Evolutionary conservation across 2,888 invertebrate species (phyloP), one percentile per base, ranked within the genome.

Genomic region (Odontothrips loti): DNA sequence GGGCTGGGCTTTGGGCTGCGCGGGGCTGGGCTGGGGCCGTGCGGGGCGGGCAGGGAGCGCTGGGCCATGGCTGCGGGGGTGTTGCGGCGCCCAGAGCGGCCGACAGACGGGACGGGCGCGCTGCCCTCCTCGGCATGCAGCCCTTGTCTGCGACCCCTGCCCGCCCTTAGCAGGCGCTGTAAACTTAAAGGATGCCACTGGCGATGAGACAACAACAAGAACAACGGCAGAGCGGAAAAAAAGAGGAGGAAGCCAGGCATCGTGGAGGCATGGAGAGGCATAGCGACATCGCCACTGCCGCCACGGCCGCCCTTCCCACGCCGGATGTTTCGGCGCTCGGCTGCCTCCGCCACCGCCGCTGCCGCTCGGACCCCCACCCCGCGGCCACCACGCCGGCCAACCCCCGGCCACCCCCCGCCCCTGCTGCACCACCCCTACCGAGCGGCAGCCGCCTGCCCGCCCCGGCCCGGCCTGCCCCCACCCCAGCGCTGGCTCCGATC

Each of bases 111-210:
- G n/a, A n/a, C n/a, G n/a, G n/a, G 34, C 34, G 34, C 34, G 34
- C 34, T 6, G 58, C 58, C 51, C 51, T 17, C 15, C 51, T 51
- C 58, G 58, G 20, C 15, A 58, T 11, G 58, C 58, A 58, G 17
- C 58, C 20, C 58, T 17, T n/a, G 58, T 58, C 58, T 15, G 58
- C 58, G 58, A 58, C 17, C 17, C 68, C 1, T 27, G 27, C 8
- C 68, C 68, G 68, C 11, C n/a, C 27, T 27, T 6, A 6, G 34
- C 3, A 43, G 34, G 27, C 68, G 23, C 68, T 27, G 27, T 75
- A 75, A 75, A 75, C 68, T 75, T 75, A 75, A 75, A 27, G 68
- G 68, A 75, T 75, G 68, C 68, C 68, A 75, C 68, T 75, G 68
- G 68, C 68, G 68, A 75, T 75, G 68, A 75, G 68, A 23, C 27